Conservation (phyloP, 2,797 vertebrate species). For the Parauchenoglanis ngamensis region DNA sequence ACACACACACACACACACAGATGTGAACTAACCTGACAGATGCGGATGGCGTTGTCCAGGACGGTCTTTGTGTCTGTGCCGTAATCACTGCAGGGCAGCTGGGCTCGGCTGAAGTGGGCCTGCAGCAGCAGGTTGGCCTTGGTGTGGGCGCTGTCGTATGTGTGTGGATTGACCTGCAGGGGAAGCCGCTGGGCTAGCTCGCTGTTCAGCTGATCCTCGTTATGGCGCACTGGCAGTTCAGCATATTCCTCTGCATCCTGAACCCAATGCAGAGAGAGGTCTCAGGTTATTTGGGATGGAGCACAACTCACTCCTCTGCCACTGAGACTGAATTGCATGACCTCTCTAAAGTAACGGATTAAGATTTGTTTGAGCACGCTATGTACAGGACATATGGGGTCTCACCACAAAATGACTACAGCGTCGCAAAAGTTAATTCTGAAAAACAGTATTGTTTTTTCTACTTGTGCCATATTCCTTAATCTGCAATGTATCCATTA, state of each 20-base stretch:
- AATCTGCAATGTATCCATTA: too few species aligned
- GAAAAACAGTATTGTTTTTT: too few species aligned
- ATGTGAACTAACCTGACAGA: conserved; percentile 86
- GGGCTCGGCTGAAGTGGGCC: conserved; percentile 88
- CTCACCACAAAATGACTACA: too few species aligned
- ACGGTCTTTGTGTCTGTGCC: conserved; percentile 94
- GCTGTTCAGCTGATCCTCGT: conserved; percentile 97
- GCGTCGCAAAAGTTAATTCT: too few species aligned
- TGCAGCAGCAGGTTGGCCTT: conserved; percentile 94
- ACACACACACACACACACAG: conserved; percentile 18
- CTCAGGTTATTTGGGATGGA: conserved; percentile 25
- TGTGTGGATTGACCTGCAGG: conserved; percentile 88
- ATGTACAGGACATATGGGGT: neutral
- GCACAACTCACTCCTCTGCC: neutral
- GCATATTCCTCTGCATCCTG: conserved; percentile 96
- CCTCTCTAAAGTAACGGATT: neutral
- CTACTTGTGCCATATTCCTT: too few species aligned
- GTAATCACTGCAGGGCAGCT: conserved; percentile 92
- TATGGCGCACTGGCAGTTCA: conserved; percentile 95
- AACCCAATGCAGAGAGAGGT: conserved; percentile 3
- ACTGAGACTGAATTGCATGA: too few species aligned
- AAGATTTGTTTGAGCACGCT: neutral
- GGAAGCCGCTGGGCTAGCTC: conserved; percentile 91
- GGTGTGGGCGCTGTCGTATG: conserved; percentile 93
- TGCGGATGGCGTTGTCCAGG: conserved; percentile 91